These are phyloP conservation scores for Plecotus auritus DNA, from an alignment of 2,113 vertebrate genomes.

Conservation along the genomic window DNA sequence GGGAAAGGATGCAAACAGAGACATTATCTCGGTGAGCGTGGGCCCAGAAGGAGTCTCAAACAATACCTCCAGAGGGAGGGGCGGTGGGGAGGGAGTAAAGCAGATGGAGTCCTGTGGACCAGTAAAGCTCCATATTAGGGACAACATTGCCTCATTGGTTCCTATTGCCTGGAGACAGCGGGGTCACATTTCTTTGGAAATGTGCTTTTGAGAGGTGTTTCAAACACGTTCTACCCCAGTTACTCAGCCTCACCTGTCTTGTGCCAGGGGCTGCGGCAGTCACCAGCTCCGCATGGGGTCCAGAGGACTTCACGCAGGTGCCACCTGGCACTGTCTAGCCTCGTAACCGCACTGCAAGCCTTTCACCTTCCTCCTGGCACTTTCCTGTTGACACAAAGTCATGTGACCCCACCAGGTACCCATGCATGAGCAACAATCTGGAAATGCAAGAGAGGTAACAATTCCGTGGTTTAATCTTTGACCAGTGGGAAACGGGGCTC, in stretches of 20 bases:
- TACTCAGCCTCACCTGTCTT: neutral
- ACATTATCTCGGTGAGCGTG: neutral
- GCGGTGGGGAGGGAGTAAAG: neutral
- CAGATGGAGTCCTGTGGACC: neutral
- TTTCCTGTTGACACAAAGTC: neutral
- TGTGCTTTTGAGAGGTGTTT: neutral
- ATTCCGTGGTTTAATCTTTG: neutral
- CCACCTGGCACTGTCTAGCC: neutral
- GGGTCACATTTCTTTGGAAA: constrained; percentile 4
- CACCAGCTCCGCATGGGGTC: neutral
- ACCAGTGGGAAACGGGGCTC: neutral
- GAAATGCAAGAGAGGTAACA: neutral
- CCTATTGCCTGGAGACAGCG: neutral
- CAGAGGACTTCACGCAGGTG: neutral
- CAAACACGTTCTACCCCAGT: neutral
- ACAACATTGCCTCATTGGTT: neutral
- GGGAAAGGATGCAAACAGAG: neutral
- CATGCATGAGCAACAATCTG: neutral
- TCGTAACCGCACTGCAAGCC: neutral
- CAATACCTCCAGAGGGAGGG: neutral
- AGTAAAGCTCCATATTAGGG: neutral
- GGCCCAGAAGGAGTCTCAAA: neutral
- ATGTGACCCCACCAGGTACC: neutral
- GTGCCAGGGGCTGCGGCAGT: neutral
- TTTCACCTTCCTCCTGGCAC: neutral